These are phyloP conservation scores for Felis catus DNA, from an alignment of 2,113 vertebrate species.

Conservation along the genomic window F.catus_Fca126_mat1.0 CM031411.1:118110001-118110500, in stretches of 20 bases:
- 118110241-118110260: neutral
- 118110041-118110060: neutral
- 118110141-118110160: neutral
- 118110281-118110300: neutral
- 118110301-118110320: neutral
- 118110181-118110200: neutral
- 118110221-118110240: neutral
- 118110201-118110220: neutral
- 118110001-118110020: neutral
- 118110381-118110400: neutral
- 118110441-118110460: neutral
- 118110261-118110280: neutral
- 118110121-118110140: neutral
- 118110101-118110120: neutral
- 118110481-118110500: neutral
- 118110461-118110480: neutral
- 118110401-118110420: neutral
- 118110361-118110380: neutral
- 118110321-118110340: neutral
- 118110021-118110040: neutral
- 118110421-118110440: neutral
- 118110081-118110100: neutral
- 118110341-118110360: neutral
- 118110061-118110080: neutral
- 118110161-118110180: neutral